Evolutionary conservation across 2,113 vertebrate species (phyloP), one percentile per base, ranked within the genome.

Genomic region (Formicarius rufipectus): DNA sequence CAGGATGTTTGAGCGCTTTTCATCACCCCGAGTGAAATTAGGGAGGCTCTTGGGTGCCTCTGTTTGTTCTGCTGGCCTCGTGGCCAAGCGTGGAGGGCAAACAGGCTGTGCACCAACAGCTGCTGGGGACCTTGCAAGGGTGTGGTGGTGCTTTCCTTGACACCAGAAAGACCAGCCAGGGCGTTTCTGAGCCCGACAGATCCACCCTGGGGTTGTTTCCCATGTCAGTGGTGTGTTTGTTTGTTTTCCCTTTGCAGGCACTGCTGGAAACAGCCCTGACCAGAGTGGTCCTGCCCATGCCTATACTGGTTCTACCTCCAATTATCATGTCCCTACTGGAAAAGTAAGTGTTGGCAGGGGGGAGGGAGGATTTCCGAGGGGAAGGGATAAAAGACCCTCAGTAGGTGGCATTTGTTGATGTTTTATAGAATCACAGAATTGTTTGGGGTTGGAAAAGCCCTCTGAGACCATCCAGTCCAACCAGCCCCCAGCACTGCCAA

Each of bases 231-330:
- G 12, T 39, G 20, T 35, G 7, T 79, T 47, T 86, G 53, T 72
- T 89, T 86, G 50, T 63, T 39, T 69, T 82, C 31, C 28, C 52
- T n/a, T 84, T 45, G 4, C 98, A 99, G 99, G 99, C 99, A 58
- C 98, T 99, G 93, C 60, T 99, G 60, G 99, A 99, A 97, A 99
- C 99, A 0, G 98, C 99, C 31, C 97, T 99, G 96, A 99, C 99
- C 5, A 96, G 99, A 82, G 98, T 99, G 86, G 98, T 99, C 79
- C 97, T 99, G n/a, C 99, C 99, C 8, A 98, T 99, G 99, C 99
- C 99, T 23, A 99, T 99, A 84, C 98, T 99, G 97, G 97, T 99
- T 88, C 98, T 99, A 67, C 99, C 99, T 82, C 99, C 99, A 6
- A 94, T 99, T 82, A 96, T 99, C 97, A 99, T 99, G 99, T 98